Evolutionary conservation across 2,113 vertebrate genomes (phyloP).

Genomic region (Austrofundulus limnaeus): DNA sequence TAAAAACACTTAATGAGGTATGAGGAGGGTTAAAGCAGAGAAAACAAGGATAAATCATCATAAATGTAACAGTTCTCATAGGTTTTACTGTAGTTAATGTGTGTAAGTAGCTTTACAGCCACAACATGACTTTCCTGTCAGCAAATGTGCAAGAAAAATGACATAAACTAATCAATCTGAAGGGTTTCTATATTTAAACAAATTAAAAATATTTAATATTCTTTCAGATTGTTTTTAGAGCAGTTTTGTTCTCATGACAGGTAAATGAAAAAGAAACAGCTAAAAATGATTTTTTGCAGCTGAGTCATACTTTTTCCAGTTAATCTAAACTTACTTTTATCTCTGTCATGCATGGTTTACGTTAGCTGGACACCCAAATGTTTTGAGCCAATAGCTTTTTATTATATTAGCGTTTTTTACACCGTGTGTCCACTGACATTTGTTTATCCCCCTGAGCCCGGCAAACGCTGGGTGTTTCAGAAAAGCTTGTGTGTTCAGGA

Average conservation of each 20-base stretch:
- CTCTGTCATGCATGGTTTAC: conserved; percentile 5
- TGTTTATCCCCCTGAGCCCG: conserved; percentile 18
- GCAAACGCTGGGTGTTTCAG: conserved; percentile 9
- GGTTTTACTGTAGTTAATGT: not conserved
- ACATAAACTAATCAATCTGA: not conserved
- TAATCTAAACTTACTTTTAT: conserved; percentile 20
- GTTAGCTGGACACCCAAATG: not conserved
- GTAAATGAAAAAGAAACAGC: not conserved
- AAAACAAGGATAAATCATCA: not conserved
- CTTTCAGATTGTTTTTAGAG: not conserved
- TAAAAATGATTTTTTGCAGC: not conserved
- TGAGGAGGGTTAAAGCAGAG: not conserved
- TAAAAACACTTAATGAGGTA: not conserved
- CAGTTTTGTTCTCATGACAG: not conserved
- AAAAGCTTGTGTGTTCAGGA: not conserved
- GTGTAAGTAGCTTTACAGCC: not conserved
- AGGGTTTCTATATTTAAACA: not conserved
- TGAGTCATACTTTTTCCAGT: not conserved
- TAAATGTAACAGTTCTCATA: not conserved
- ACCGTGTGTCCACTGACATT: conserved; percentile 10
- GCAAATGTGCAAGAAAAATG: not conserved
- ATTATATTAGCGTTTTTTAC: conserved; percentile 7
- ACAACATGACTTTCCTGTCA: not conserved
- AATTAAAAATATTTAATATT: not conserved
- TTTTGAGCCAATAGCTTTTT: conserved; percentile 21